These are phyloP conservation scores for Ormyrus thymus DNA, from an alignment of 2,888 invertebrate genomes.

Conservation along the genomic window DNA sequence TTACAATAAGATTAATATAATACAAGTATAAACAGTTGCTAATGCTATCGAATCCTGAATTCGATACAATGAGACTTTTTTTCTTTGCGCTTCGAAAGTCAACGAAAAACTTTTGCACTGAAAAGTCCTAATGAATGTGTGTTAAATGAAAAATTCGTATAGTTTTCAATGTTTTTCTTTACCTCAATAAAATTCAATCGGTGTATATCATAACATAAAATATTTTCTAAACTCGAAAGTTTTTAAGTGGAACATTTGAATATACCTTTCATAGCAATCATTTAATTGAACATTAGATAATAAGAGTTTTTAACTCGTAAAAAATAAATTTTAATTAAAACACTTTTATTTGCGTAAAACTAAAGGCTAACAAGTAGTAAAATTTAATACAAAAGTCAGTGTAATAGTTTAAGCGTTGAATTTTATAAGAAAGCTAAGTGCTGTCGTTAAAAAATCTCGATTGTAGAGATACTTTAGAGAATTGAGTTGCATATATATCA, in stretches of 20 bases:
- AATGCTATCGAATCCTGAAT: constrained; percentile 41
- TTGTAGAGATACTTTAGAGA: constrained; percentile 30
- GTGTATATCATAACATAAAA: too few relatives aligned
- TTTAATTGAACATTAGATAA: too few relatives aligned
- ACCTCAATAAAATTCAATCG: not conserved
- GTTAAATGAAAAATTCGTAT: constrained; percentile 12
- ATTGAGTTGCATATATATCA: constrained; percentile 25
- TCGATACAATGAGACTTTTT: constrained; percentile 43
- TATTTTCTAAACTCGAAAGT: too few relatives aligned
- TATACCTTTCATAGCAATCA: too few relatives aligned
- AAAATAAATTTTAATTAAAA: constrained; percentile 12
- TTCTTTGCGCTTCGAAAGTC: constrained; percentile 37
- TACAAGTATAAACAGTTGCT: constrained; percentile 11
- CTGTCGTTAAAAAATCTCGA: constrained; percentile 18
- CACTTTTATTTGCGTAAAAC: not conserved
- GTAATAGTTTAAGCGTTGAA: constrained; percentile 44
- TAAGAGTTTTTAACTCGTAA: not conserved
- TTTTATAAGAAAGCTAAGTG: constrained; percentile 21
- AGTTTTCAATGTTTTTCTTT: not conserved
- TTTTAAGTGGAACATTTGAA: too few relatives aligned
- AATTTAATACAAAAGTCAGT: constrained; percentile 21
- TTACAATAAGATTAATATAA: not conserved
- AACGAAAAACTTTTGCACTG: constrained; percentile 49
- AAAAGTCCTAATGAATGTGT: not conserved
- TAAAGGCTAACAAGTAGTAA: not conserved